phyloP scores from a whole-genome alignment of 2,797 vertebrate species.

The Halcyon smyrnensis region DNA sequence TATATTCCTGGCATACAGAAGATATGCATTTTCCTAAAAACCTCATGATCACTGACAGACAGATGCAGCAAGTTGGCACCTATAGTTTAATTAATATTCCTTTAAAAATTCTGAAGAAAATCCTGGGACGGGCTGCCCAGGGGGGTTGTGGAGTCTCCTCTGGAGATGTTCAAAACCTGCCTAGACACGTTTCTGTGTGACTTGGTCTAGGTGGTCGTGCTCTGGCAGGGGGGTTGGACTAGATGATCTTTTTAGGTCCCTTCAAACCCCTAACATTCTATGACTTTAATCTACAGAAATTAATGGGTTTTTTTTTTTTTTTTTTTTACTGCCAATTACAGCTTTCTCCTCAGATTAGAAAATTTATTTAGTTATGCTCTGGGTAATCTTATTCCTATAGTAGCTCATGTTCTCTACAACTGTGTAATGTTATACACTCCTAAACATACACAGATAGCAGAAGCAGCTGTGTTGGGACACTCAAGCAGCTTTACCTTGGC shows the following conservation, averaged over 20 bases:
- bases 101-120: background rate
- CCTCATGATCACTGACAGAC: background rate
- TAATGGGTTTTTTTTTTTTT: background rate
- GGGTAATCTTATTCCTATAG: background rate
- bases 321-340: background rate
- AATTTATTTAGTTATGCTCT: background rate
- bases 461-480: background rate
- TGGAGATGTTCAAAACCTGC: no score
- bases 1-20: background rate
- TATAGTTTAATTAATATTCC: background rate
- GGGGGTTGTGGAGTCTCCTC: no score
- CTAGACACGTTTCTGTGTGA: no score
- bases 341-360: background rate
- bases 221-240: no score
- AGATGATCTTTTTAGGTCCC: no score
- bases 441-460: accelerated
- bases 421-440: background rate
- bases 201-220: no score
- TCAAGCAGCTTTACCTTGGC: background rate
- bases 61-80: background rate
- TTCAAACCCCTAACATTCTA: no score
- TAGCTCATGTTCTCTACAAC: background rate
- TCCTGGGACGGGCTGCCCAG: no score
- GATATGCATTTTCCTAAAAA: background rate
- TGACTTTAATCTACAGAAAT: background rate